Base-by-base conservation (phyloP, 2,888 invertebrate species). In the Pedicia rivosa region DNA sequence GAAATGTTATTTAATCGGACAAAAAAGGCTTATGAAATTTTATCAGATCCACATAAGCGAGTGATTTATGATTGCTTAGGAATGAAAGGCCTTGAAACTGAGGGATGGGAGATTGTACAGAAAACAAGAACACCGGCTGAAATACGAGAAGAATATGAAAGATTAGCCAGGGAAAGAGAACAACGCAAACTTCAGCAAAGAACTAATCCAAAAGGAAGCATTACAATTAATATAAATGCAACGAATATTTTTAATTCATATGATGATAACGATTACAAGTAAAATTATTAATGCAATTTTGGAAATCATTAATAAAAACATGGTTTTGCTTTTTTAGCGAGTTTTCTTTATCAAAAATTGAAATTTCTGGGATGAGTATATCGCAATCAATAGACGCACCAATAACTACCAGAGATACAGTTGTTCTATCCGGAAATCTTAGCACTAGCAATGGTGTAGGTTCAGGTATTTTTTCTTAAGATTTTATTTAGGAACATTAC, bases 91-190 rank as follows among this genome's bases (percentile, higher is more conserved):
- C 64, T 97, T 19, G 81, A 91, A 58, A 87, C 90, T 1, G 88
- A 92, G 51, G 94, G 92, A 37, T 92, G 94, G 91, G 90, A 95
- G 64, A 70, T 95, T 22, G 83, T 95, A 20, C 81, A 88, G 50
- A 69, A 90, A 25, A 86, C 84, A 2, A 82, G 83, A 56, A 92
- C 94, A 3, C 91, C 95, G 2, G 77, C 86, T 47, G 95, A 98
- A 69, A 95, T 98, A 40, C 67, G 92, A 39, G 94, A 92, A 42
- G 97, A 97, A 63, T 97, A 91, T 67, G 94, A 97, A 62, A 74
- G 88, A 43, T 56, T 83, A 37, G 80, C 80, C 13, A 72, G 78
- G 45, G 84, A 87, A 50, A 70, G 82, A 42, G 92, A 94, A 47
- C 90, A 94, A 52, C 69, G 88, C 41, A 69, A 79, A 42, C 67